phyloP scores from a whole-genome alignment of 2,888 invertebrate species.

The Reticulitermes lucifugus region DNA sequence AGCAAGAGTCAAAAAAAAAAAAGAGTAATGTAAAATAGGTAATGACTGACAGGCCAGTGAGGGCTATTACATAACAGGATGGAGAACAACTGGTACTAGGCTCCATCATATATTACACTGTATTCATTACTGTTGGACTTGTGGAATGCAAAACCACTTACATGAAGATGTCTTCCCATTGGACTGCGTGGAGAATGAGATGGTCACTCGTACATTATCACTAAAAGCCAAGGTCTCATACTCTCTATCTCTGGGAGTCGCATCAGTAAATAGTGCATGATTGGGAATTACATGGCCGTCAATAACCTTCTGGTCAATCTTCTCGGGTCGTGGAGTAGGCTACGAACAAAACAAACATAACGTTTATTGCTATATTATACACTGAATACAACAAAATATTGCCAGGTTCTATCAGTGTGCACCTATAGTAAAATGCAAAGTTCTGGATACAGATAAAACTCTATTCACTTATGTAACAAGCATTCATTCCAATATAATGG shows the following conservation, averaged over 20 bases:
- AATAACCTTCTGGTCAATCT: conserved; percentile 86
- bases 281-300: conserved; percentile 92
- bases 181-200: conserved; percentile 80
- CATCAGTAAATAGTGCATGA: conserved; percentile 87
- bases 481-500: no score
- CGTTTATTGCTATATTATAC: conserved; percentile 30
- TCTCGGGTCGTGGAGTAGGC: conserved; percentile 77
- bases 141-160: neutral
- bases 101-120: no score
- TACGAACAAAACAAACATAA: conserved; percentile 57
- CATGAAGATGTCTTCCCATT: conserved; percentile 66
- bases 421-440: no score
- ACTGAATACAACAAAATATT: neutral
- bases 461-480: no score
- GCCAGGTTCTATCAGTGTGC: no score
- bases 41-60: neutral
- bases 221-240: conserved; percentile 85
- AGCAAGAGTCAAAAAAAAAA: no score
- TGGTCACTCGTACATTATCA: conserved; percentile 85
- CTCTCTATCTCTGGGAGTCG: conserved; percentile 78
- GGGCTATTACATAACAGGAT: no score
- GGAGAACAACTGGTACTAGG: no score
- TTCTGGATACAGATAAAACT: no score
- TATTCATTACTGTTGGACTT: neutral
- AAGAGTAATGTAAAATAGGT: no score